Base-by-base conservation (phyloP, 37 sponge, comb jelly and placozoan genomes). In the Bolinopsis microptera region DNA sequence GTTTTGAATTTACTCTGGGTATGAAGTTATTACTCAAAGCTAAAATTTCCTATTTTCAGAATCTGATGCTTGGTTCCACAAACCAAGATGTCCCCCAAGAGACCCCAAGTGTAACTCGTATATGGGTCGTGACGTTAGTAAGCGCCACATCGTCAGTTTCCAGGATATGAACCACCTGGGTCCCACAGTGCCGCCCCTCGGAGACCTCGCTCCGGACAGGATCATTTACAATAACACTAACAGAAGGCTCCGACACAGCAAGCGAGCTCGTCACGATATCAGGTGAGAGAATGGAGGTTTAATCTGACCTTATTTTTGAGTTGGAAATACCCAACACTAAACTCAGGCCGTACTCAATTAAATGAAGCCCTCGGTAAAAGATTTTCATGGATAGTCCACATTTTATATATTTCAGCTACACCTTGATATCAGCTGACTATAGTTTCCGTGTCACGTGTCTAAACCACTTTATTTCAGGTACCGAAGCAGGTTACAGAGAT, bases 11-110 rank as follows among this genome's bases (percentile, higher is more conserved):
- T n/a, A n/a, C n/a, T n/a, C n/a, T n/a, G n/a, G n/a, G n/a, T n/a
- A n/a, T n/a, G n/a, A n/a, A n/a, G n/a, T n/a, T n/a, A n/a, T n/a
- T n/a, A n/a, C n/a, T n/a, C n/a, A n/a, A n/a, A n/a, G n/a, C n/a
- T n/a, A n/a, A n/a, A n/a, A 5, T 48, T 18, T 18, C 74, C 74
- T 36, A 5, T 35, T 32, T 31, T 82, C 83, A 31, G 38, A 35
- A 35, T 32, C 48, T 2, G 90, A 86, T 0, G 90, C 90, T 39
- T 86, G 90, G 90, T 86, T 86, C 61, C 90, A 86, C 90, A 39
- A 41, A 24, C 90, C 90, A 30, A 28, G 90, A 34, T 86, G 90
- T 86, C 83, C 83, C 8, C 13, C 31, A 5, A 21, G 35, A 35
- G 35, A 80, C 74, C 80, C 80, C 35, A 13, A 32, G 9, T 77